Evolutionary conservation across 2,797 vertebrate genomes (phyloP), one percentile per base, ranked within the genome.

Genomic region (Octomys mimax): DNA sequence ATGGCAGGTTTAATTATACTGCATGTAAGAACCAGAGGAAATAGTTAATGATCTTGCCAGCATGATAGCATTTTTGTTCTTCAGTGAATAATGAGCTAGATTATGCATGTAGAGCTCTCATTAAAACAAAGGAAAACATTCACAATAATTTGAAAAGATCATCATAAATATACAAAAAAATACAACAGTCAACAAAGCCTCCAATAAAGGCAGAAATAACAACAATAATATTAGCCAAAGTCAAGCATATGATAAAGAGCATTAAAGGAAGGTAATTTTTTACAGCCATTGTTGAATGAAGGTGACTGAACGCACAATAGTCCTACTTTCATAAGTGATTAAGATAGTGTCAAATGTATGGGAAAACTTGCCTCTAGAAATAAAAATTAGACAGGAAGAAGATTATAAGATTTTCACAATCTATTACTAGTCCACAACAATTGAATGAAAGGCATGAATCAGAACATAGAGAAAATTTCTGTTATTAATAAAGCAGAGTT

Each of bases 1-100:
- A 81, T 4, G 36, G 3, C 31, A 87, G 68, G 68, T 64, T 95
- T 93, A 95, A 83, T 90, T 94, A 62, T 82, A 78, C 16, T 54
- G 71, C 14, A 57, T 61, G 49, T 82, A 14, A 92, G 88, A 94
- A 91, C 42, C 54, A 84, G 39, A 61, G 26, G 77, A 93, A 96
- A 39, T 11, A 68, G 80, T 96, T 97, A 96, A 92, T 93, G 93
- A 94, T n/a, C 46, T 85, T 91, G 4, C 4, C 19, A 24, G 59
- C 54, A 75, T 6, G 70, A 46, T 57, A 84, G 49, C 26, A 33
- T 79, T 88, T 96, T 95, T 96, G 61, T 90, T 95, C 46, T 88
- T 78, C 36, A 81, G 46, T 94, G 22, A 96, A 82, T 79, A 95
- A 91, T 91, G 62, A 93, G 49, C 68, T 91, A 95, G 57, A 83